Conservation (phyloP, 2,113 vertebrate species). For the Vireo altiloquus region DNA sequence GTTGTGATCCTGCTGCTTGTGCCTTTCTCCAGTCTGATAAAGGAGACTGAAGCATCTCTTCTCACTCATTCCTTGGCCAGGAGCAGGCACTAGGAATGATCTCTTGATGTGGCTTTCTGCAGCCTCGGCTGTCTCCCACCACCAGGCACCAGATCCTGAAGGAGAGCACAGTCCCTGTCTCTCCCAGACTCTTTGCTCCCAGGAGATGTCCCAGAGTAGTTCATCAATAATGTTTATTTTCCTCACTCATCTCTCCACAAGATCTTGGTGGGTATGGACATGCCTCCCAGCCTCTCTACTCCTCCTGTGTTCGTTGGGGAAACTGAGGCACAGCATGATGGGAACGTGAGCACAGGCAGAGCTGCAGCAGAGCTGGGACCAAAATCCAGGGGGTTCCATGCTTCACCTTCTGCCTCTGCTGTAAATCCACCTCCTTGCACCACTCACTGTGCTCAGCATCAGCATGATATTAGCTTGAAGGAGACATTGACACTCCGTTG, state of each 20-base stretch:
- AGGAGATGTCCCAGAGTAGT: too few relatives aligned
- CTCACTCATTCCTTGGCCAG: background rate
- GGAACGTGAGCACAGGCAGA: background rate
- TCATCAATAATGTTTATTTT: background rate
- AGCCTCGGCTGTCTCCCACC: accelerated
- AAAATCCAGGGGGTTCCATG: background rate
- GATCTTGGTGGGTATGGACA: background rate
- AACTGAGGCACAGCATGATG: background rate
- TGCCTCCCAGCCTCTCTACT: background rate
- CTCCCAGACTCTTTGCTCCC: background rate
- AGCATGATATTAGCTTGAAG: background rate
- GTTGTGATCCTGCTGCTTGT: too few relatives aligned
- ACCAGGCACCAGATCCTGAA: background rate
- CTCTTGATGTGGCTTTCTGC: background rate
- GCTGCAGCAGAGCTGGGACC: background rate
- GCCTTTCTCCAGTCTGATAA: background rate
- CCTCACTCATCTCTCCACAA: background rate
- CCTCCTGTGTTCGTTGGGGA: background rate
- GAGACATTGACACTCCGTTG: background rate
- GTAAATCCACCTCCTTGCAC: background rate
- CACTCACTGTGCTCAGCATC: background rate
- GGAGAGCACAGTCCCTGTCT: accelerated
- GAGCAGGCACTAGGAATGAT: background rate
- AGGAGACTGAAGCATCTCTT: background rate
- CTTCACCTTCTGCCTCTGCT: background rate